Base-by-base conservation (phyloP, 1,140 invertebrate genomes). In the Drosophila mayri region DNA sequence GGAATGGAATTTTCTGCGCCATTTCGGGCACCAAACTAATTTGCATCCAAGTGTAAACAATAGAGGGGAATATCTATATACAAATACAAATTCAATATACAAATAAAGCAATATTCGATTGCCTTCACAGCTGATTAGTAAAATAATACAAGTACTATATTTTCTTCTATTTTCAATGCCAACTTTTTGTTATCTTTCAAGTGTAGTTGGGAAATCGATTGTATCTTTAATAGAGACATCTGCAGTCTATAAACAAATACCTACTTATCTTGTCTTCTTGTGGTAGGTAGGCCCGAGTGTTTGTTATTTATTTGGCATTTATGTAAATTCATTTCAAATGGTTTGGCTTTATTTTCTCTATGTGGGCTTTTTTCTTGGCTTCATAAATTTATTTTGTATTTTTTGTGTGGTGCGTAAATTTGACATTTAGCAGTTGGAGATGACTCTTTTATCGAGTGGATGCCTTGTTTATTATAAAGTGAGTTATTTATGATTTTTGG, bases 371-470 rank as follows among this genome's bases (percentile, higher is more conserved):
- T 6, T 40, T 62, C 57, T 50, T n/a, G n/a, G 50, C 16, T 32
- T 52, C 78, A 85, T 85, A 85, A 71, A 81, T 86, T 64, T 74
- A 37, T 63, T 18, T 68, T 81, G 64, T 71, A 25, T 60, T 28
- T 68, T 57, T 30, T 50, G 28, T 72, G 49, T 43, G 74, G 65
- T 75, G 64, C 68, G 44, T 70, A 75, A 81, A 81, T 70, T 71
- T 81, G 82, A 86, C 82, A 75, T 65, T 80, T 61, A 76, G 76
- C 76, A 79, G 76, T 76, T 84, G 76, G 57, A 76, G 73, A 82
- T 63, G 81, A 35, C 61, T 84, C 65, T 82, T 67, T 76, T 76
- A 84, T 84, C 49, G 52, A 79, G 76, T 62, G 47, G 9, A 35
- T 43, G 25, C 20, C 20, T 32, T 63, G 62, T 60, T 71, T 43